Evolutionary conservation across 2,113 vertebrate genomes (phyloP), one percentile per base, ranked within the genome.

Genomic region (Nipponia nippon): DNA sequence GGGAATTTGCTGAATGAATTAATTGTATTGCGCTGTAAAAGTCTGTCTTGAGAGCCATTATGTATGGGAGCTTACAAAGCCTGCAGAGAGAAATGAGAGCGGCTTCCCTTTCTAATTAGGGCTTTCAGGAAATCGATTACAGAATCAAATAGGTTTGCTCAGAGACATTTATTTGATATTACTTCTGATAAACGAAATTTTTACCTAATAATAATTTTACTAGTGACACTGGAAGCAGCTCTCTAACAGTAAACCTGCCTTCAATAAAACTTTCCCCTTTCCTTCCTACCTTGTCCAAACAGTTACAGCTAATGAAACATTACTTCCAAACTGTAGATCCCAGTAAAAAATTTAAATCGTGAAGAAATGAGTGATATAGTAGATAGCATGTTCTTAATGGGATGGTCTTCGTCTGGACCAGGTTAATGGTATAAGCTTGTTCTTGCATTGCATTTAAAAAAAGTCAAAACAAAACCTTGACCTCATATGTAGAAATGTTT

Each of bases 111-210:
- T 89, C 77, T 96, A 91, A 93, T 96, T 93, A 95, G 26, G 52
- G 42, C 65, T 97, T 97, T 89, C 78, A 97, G 90, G 83, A 97
- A 97, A 96, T 83, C 42, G 90, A 94, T 97, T 96, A 92, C 38
- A 72, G 83, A 95, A 95, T 91, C 65, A 70, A 84, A 63, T 61
- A 72, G 81, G 56, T 16, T 73, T 92, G 69, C 46, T 91, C 44
- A 59, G 72, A 75, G 58, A 52, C 73, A 50, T 93, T 97, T 89
- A 66, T 87, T 95, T 96, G 95, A 90, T 96, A 78, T 42, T 91
- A 83, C 72, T 97, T 95, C 56, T 93, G 86, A 96, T 91, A 93
- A 93, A 82, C 1, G 7, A 90, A 84, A 38, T 65, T 90, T 95
- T 70, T 71, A 52, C 47, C 38, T 95, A 70, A 40, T 91, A 92